Conservation (phyloP, 2,797 vertebrate species). For the Caiman crocodilus region DNA sequence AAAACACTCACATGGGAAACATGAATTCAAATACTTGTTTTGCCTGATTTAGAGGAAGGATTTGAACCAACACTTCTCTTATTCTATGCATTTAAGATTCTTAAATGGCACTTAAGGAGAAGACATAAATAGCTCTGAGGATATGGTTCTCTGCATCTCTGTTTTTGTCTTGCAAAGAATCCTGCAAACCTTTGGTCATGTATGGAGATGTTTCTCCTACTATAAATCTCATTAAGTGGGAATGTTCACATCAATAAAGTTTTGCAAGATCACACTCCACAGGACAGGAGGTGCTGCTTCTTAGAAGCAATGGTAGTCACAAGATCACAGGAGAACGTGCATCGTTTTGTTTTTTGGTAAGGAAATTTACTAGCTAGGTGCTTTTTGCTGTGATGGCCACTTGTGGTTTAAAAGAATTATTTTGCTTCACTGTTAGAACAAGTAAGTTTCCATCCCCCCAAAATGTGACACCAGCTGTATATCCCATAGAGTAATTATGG, state of each 20-base stretch:
- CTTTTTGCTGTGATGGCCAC: not conserved
- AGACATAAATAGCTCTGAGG: too few relatives aligned
- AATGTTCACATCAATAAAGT: not conserved
- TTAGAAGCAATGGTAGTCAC: rapidly evolving
- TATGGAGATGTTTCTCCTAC: not conserved
- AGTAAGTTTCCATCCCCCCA: not conserved
- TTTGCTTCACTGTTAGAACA: too few relatives aligned
- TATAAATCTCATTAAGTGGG: not conserved
- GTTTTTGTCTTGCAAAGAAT: not conserved
- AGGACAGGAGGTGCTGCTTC: rapidly evolving
- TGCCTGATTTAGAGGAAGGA: not conserved
- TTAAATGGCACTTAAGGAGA: not conserved
- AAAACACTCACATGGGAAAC: not conserved
- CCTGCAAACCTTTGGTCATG: not conserved
- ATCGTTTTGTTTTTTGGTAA: not conserved
- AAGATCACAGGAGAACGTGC: not conserved
- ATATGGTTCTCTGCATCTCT: too few relatives aligned
- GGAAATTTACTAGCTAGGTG: not conserved
- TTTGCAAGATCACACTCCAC: not conserved
- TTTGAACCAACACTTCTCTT: not conserved
- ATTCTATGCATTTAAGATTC: not conserved
- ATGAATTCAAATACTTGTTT: not conserved
- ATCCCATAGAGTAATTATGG: not conserved
- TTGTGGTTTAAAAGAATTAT: rapidly evolving
- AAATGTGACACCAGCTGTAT: rapidly evolving